Evolutionary conservation across 1,140 invertebrate genomes (phyloP), one percentile per base, ranked within the genome.

Genomic region (Platorchestia sp.): DNA sequence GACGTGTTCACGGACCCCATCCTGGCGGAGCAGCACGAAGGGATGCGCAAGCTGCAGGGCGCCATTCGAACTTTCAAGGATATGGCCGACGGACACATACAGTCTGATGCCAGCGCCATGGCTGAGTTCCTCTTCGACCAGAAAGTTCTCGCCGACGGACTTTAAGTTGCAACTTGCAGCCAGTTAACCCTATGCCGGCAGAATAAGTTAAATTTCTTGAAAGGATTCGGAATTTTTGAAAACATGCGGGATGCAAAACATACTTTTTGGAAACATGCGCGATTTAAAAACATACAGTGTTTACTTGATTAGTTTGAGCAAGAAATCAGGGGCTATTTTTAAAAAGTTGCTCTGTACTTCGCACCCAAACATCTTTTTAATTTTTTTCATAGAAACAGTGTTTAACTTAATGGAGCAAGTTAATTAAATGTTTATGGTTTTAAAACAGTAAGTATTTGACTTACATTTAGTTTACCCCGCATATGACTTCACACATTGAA

Each of bases 1-100:
- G 96, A 96, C 95, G 95, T 96, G 7, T 96, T 96, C 95, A 96
- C 96, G 42, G 95, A 96, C 89, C 96, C 96, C 47, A 96, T 96
- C 42, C n/a, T 96, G 51, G 95, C 96, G 42, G 96, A 96, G 47
- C 96, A 96, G 95, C 95, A 96, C 53, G 86, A 95, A 36, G 96
- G 96, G 19, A 45, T 95, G 41, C 96, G 96, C n/a, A 96, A 96
- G 91, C 95, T 96, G 0, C 95, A 96, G 44, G 96, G 96, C 43
- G 95, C 95, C 53, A 45, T 96, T 5, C 40, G 87, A 27, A 47
- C 91, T n/a, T 95, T 93, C 43, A 16, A 95, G 14, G 95, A 95
- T 41, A 45, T 95, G 59, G 0, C 41, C 0, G 36, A 27, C 0
- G 90, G 95, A 59, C 75, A 86, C 86, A 1, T 19, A 59, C 44